Evolutionary conservation across 37 sponge, comb jelly and placozoan genomes (phyloP).

Genomic region (Sycon ciliatum): DNA sequence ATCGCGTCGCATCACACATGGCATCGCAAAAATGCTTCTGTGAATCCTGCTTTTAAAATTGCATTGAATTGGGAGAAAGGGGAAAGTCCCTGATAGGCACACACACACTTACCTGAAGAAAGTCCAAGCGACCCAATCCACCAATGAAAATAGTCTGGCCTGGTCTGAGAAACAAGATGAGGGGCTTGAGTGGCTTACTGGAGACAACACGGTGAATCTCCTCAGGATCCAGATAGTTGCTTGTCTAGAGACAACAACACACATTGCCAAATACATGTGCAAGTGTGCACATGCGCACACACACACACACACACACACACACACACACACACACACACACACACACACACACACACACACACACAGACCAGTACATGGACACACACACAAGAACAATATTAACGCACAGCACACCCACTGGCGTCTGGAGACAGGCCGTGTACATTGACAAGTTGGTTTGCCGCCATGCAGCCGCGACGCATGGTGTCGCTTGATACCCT

Average conservation of each 20-base stretch:
- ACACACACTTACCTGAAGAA: conserved; percentile 30
- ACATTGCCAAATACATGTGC: conserved; percentile 8
- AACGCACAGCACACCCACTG: not conserved
- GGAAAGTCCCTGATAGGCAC: too few species aligned
- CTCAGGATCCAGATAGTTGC: not conserved
- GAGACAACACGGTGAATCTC: conserved; percentile 37
- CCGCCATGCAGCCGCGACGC: too few species aligned
- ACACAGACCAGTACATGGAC: not conserved
- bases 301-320: conserved; percentile 20
- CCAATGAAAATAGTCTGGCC: conserved; percentile 61
- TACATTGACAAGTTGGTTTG: too few species aligned
- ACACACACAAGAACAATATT: not conserved
- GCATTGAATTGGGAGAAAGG: too few species aligned
- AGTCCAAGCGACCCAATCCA: conserved; percentile 70
- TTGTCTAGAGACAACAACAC: not conserved
- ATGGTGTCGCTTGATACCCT: too few species aligned
- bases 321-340: conserved; percentile 17
- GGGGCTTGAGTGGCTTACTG: conserved; percentile 49
- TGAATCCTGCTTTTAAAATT: too few species aligned
- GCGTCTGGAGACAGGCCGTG: too few species aligned
- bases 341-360: conserved; percentile 20
- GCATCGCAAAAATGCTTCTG: too few species aligned
- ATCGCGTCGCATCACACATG: too few species aligned
- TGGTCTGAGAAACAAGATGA: conserved; percentile 65
- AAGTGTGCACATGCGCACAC: not conserved